Evolutionary conservation across 2,888 invertebrate species (phyloP), one percentile per base, ranked within the genome.

Genomic region (Standfussiana lucernea): DNA sequence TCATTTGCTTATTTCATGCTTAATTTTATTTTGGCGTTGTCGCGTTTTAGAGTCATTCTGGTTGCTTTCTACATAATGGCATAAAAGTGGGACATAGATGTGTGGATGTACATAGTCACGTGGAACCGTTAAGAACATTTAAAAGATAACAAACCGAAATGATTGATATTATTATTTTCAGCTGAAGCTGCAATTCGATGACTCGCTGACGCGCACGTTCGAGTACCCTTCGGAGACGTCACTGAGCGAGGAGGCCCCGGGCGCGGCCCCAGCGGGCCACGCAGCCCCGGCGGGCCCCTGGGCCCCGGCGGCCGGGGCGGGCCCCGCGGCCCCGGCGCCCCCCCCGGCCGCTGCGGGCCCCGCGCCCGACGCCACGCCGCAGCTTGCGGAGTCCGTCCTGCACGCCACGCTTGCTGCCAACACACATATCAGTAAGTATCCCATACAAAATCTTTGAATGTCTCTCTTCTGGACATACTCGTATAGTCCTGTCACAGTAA

Each of bases 151-250:
- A 24, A 24, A 42, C 2, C 45, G n/a, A 69, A 18, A 35, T 21
- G 18, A 47, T 18, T 62, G 13, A 35, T 75, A 11, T 73, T 53
- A n/a, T 50, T 59, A 35, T 65, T 87, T 97, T 91, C 97, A 99
- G 99, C 96, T 98, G 93, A 98, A 98, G 94, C 98, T 99, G 91
- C 98, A 98, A 91, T 99, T 99, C 96, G 98, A 99, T 95, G 99
- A 99, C 94, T 97, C 98, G 75, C 97, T 98, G 75, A 99, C 99
- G 87, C 98, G 98, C 88, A 98, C 98, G 73, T 99, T 98, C 96
- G 99, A 99, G 97, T 99, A 99, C 95, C 99, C 99, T 73, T 99
- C 99, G 78, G 99, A 99, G 97, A 97, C 98, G 81, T 98, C 98
- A 66, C 96, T 99, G 91, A 95, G 98, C 91, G 97, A 98, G 91